Evolutionary conservation across 2,797 vertebrate species (phyloP), one percentile per base, ranked within the genome.

Genomic region (Lepus townsendii): DNA sequence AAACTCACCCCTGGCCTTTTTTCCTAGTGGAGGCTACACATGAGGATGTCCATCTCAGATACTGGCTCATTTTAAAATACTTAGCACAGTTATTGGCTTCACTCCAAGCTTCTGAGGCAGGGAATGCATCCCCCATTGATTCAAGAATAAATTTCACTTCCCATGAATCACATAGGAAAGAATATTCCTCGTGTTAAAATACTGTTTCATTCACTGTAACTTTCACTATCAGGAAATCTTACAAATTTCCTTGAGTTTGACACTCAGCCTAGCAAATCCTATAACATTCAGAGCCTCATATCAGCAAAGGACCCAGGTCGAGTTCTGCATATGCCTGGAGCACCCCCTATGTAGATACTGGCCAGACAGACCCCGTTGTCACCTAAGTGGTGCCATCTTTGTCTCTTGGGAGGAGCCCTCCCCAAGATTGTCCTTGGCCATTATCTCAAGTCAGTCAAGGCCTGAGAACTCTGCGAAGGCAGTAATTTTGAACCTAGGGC

Each of bases 361-460:
- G 42, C 30, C 47, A 24, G 73, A 14, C 35, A 32, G 22, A 75
- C 19, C 20, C 11, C 2, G 12, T 17, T 50, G 80, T 26, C 12
- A 3, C 75, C 32, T 14, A 0, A 0, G 42, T 7, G 42, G 16
- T n/a, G n/a, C 57, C 2, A 9, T 52, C 77, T 54, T 32, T 16
- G 8, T 52, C 75, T 69, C 26, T 30, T 0, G 14, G 26, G 52
- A 50, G 16, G 32, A 77, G 30, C 14, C 73, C 71, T 90, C 47
- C 38, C 94, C 93, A 96, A 85, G 87, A 69, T 72, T 86, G 20
- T 68, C 95, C 97, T 68, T 63, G 95, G 94, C 62, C 94, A 73
- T 94, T 93, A 97, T 32, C 93, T 91, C 95, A 96, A 95, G 95
- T 95, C 97, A 96, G 96, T 97, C 96, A 97, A 92, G 96, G 92